A percentile compares a stretch with the other conserved stretches of the same genome.
Conservation (phyloP, 2,888 invertebrate genomes). For the Rhagophthalmus giganteus region DNA sequence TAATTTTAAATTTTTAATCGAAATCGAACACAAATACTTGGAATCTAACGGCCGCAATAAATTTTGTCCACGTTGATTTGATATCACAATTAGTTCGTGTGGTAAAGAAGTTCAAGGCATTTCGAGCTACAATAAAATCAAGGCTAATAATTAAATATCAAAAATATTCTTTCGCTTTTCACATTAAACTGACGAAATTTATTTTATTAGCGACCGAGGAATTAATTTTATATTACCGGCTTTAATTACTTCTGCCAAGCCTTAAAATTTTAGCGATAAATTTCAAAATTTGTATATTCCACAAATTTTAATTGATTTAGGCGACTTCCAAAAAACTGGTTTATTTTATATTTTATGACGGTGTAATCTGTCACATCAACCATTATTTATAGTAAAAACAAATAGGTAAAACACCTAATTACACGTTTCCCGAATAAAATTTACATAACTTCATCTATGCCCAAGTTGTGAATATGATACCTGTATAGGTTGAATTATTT, state of each 20-base stretch:
- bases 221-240: conserved; percentile 2
- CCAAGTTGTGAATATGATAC: no score
- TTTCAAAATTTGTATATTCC: background rate
- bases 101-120: background rate
- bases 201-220: background rate
- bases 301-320: background rate
- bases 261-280: background rate
- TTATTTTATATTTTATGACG: conserved; percentile 5
- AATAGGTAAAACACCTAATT: conserved; percentile 3
- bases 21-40: background rate
- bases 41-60: conserved; percentile 1
- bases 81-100: conserved; percentile 12
- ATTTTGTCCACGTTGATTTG: conserved; percentile 7
- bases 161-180: background rate
- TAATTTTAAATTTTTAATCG: background rate
- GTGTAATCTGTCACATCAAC: conserved; percentile 6
- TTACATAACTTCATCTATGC: background rate
- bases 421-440: background rate
- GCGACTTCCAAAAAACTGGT: conserved; percentile 2
- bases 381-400: conserved; percentile 11
- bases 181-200: background rate
- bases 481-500: no score
- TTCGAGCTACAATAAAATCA: background rate
- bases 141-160: conserved; percentile 2
- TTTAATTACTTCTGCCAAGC: background rate